A percentile compares a stretch with the other conserved stretches of the same genome.
These are phyloP conservation scores for Drosophila birchii DNA, from an alignment of 2,888 invertebrate species.

Conservation along the genomic window DNA sequence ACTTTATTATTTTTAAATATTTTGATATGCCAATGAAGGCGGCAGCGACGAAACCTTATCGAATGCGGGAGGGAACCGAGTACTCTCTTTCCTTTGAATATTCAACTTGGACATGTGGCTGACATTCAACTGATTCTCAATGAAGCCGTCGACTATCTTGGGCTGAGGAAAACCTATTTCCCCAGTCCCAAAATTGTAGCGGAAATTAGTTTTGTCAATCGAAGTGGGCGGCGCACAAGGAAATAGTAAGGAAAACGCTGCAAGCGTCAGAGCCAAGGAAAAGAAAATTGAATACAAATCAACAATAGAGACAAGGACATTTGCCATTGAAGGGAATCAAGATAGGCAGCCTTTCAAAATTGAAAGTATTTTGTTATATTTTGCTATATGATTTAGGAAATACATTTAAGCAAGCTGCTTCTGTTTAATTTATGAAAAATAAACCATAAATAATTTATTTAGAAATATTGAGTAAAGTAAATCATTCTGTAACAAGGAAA, in stretches of 20 bases:
- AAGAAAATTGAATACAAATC: neutral
- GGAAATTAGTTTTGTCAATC: conserved; percentile 80
- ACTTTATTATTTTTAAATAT: conserved; percentile 45
- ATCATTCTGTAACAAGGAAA: neutral
- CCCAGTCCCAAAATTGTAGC: conserved; percentile 33
- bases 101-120: conserved; percentile 5
- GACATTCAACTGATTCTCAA: conserved; percentile 24
- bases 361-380: conserved; percentile 2
- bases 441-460: neutral
- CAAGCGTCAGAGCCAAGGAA: neutral
- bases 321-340: neutral
- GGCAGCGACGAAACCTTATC: conserved; percentile 1
- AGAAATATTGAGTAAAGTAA: neutral
- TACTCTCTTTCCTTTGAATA: neutral
- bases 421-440: neutral
- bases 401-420: neutral
- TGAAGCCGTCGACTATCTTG: neutral
- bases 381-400: no score
- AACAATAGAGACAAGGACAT: neutral
- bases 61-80: neutral
- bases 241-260: conserved; percentile 6
- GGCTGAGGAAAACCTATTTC: conserved; percentile 16
- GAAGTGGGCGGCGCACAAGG: conserved; percentile 25
- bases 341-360: neutral
- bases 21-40: conserved; percentile 2